phyloP scores from a whole-genome alignment of 2,888 invertebrate species.

The Folsomia candida region DNA sequence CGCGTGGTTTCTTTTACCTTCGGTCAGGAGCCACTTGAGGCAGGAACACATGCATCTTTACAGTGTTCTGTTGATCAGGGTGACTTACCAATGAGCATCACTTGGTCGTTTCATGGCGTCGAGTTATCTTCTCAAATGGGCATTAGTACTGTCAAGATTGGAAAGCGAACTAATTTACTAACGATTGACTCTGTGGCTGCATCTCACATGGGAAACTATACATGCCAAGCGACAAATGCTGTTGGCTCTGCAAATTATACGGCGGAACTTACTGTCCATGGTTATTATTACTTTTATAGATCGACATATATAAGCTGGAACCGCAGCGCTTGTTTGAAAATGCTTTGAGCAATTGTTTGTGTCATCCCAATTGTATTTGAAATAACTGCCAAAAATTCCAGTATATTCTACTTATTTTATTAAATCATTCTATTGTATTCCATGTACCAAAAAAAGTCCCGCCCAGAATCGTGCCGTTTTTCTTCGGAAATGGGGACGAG shows the following conservation, averaged over 20 bases:
- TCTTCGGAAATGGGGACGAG: slow-evolving; percentile 64
- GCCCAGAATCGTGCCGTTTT: slow-evolving; percentile 65
- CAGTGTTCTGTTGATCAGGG: slow-evolving; percentile 33
- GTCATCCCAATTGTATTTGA: no score
- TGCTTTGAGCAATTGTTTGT: no score
- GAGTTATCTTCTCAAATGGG: slow-evolving; percentile 53
- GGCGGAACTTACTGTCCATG: no score
- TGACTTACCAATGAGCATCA: slow-evolving; percentile 33
- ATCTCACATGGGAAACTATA: slow-evolving; percentile 61
- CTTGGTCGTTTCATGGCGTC: slow-evolving; percentile 46
- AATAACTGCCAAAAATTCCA: no score
- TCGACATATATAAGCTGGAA: no score
- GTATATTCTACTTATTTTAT: no score
- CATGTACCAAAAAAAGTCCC: no score
- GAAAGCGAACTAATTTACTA: slow-evolving; percentile 62
- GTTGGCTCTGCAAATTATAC: slow-evolving; percentile 59
- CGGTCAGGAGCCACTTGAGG: slow-evolving; percentile 42
- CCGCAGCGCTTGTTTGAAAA: no score
- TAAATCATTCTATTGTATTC: no score
- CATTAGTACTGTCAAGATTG: slow-evolving; percentile 60
- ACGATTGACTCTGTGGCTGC: slow-evolving; percentile 53
- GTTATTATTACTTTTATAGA: no score
- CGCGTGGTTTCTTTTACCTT: slow-evolving; percentile 51
- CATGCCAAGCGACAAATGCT: slow-evolving; percentile 52
- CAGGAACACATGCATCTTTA: slow-evolving; percentile 49